A percentile compares a stretch with the other conserved stretches of the same genome.
These are phyloP conservation scores for Epistrophella euchroma DNA, from an alignment of 2,888 invertebrate species.

Conservation along the genomic window DNA sequence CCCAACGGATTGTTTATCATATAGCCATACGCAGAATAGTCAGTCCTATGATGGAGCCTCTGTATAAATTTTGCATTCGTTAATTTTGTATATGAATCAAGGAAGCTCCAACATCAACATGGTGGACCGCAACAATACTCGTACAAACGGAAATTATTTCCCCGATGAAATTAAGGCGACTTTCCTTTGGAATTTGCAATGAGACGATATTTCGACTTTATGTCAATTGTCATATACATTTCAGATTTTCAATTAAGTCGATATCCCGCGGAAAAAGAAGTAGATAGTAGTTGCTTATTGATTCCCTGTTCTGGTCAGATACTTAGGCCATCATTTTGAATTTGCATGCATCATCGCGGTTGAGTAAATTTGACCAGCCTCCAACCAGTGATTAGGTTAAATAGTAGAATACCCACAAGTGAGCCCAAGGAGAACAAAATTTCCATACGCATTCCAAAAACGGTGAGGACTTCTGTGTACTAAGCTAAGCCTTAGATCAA, in stretches of 20 bases:
- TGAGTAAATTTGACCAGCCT: no score
- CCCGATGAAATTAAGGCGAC: slow-evolving; percentile 37
- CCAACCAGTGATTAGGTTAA: no score
- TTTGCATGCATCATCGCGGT: neutral
- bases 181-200: neutral
- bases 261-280: neutral
- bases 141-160: slow-evolving; percentile 38
- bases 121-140: no score
- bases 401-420: no score
- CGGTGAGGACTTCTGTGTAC: no score
- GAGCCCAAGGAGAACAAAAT: no score
- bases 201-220: slow-evolving; percentile 3
- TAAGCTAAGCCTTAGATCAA: no score
- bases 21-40: neutral
- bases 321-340: neutral
- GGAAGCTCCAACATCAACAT: neutral
- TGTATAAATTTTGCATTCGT: slow-evolving; percentile 24
- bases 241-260: neutral
- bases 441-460: no score
- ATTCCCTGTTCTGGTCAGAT: neutral
- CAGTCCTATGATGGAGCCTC: neutral
- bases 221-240: neutral
- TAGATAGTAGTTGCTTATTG: neutral
- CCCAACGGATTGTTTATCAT: slow-evolving; percentile 38
- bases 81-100: slow-evolving; percentile 41